These are phyloP conservation scores for Beris chalybata DNA, from an alignment of 2,888 invertebrate species.

Conservation along the genomic window DNA sequence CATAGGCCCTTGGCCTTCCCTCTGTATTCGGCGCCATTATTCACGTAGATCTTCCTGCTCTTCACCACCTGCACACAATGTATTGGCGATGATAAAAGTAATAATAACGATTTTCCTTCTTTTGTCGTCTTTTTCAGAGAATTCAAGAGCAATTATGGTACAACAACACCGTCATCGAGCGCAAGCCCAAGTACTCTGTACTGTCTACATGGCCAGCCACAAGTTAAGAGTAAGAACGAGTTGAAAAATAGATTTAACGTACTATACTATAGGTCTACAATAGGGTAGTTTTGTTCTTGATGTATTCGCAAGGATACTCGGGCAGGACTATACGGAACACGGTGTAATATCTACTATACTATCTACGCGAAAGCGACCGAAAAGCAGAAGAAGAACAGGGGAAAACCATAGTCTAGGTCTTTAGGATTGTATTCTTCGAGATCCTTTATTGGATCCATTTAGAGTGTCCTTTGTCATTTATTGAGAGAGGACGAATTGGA, in stretches of 20 bases:
- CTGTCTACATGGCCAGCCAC: slow-evolving; percentile 36
- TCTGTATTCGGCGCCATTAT: too few relatives aligned
- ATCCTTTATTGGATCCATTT: too few relatives aligned
- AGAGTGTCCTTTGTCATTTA: too few relatives aligned
- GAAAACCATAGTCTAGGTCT: too few relatives aligned
- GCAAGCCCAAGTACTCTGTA: slow-evolving; percentile 27
- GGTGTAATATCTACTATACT: too few relatives aligned
- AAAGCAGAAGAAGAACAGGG: too few relatives aligned
- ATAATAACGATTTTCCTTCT: slow-evolving; percentile 15
- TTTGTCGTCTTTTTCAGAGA: slow-evolving; percentile 31
- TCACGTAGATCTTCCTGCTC: background rate
- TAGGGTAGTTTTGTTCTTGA: background rate
- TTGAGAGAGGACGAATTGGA: too few relatives aligned
- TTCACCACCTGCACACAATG: slow-evolving; percentile 3
- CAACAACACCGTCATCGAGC: slow-evolving; percentile 17
- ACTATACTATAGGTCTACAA: slow-evolving; percentile 5
- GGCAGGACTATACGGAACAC: too few relatives aligned
- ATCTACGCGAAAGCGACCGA: too few relatives aligned
- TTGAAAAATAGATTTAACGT: slow-evolving; percentile 10
- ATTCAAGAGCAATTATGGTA: slow-evolving; percentile 38
- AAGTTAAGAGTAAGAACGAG: slow-evolving; percentile 35
- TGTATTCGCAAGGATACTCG: background rate
- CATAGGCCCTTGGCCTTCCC: too few relatives aligned
- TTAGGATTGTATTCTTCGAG: too few relatives aligned
- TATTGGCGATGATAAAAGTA: slow-evolving; percentile 17